Conservation (phyloP, 2,888 invertebrate species). For the Psococerastis gibbosa region DNA sequence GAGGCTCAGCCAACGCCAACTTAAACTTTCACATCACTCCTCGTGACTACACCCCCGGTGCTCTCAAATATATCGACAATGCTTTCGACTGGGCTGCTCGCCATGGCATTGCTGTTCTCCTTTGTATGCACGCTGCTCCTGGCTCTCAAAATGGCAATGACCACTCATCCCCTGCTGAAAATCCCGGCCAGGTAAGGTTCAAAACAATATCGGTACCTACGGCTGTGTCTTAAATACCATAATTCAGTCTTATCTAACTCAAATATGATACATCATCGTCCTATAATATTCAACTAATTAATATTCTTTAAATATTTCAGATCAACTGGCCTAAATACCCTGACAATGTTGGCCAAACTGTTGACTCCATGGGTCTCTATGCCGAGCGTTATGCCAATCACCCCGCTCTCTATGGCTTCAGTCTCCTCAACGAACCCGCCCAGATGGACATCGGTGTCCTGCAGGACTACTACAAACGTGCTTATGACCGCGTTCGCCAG, state of each 20-base stretch:
- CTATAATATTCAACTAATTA: too few species aligned
- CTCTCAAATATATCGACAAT: slow-evolving; percentile 1
- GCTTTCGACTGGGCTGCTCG: slow-evolving; percentile 5
- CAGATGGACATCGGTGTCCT: background rate
- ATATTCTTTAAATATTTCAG: slow-evolving; percentile 1
- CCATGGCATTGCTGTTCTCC: slow-evolving; percentile 1
- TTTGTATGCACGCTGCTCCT: slow-evolving; percentile 4
- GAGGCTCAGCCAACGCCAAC: slow-evolving; percentile 5
- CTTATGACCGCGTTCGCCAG: slow-evolving; percentile 5
- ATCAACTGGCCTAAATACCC: slow-evolving; percentile 5
- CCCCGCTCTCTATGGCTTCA: background rate
- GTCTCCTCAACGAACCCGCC: slow-evolving; percentile 6
- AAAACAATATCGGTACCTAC: too few species aligned
- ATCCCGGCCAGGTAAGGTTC: slow-evolving; percentile 5
- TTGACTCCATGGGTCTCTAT: slow-evolving; percentile 6
- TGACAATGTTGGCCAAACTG: slow-evolving; percentile 3
- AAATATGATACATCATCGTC: too few species aligned
- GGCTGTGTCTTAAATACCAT: too few species aligned
- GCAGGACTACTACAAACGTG: slow-evolving; percentile 5
- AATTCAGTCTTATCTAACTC: too few species aligned
- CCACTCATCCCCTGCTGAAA: slow-evolving; percentile 6
- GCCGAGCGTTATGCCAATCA: slow-evolving; percentile 2
- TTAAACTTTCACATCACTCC: slow-evolving; percentile 5
- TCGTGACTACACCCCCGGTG: slow-evolving; percentile 1
- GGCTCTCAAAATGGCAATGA: slow-evolving; percentile 9